Evolutionary conservation across 1,140 invertebrate species (phyloP), one percentile per base, ranked within the genome.

Genomic region (Sitophilus oryzae): DNA sequence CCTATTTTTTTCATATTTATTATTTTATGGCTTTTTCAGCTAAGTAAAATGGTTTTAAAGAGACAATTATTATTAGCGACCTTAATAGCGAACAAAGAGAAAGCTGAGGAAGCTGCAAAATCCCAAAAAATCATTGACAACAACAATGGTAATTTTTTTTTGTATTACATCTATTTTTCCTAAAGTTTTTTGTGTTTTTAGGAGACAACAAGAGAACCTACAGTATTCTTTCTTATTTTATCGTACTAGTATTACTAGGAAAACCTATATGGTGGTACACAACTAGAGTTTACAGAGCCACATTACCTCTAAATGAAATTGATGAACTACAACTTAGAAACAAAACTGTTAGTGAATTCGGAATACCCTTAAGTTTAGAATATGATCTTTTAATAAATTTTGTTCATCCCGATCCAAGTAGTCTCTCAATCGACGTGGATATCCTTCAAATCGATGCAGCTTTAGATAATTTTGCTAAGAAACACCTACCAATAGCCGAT

Each of bases 261-360:
- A 63, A 96, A 16, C 93, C 93, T 1, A 76, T 96, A 22, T 96
- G 93, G 93, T 96, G 92, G 92, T 87, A 90, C 66, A 94, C 92
- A 11, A 96, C 93, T 2, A 83, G 91, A 64, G 90, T 92, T 0
- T 91, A 86, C 74, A 52, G 70, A 45, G 69, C 69, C 8, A 19
- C 56, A 23, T 59, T 72, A 36, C 70, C 70, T 37, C 40, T 70
- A 14, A 53, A 61, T 38, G 52, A 66, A 57, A 72, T 72, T 66
- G 54, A 61, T 18, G 46, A 60, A 36, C 49, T 65, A 20, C 49
- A 66, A 34, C 23, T 70, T 36, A 56, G 61, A 35, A 54, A 56
- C 19, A 61, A 59, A 48, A 55, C 53, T 4, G 40, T 62, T 19
- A 59, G 58, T 23, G 59, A 63, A 11, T 63, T 64, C 54, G 66